phyloP scores from a whole-genome alignment of 2,888 invertebrate species.

The Fragum whitleyi region DNA sequence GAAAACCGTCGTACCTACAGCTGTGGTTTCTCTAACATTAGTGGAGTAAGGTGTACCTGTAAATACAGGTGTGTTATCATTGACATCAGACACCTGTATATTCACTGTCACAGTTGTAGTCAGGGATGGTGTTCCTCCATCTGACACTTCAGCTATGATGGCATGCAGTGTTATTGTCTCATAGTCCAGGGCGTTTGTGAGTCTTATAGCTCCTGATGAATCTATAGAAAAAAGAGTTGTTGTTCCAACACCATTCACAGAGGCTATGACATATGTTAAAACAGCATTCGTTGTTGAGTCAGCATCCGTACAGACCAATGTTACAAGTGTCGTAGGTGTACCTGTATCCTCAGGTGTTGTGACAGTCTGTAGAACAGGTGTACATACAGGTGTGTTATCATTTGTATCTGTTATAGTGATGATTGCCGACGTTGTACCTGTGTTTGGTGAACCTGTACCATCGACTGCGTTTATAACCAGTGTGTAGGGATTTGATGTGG shows the following conservation, averaged over 20 bases:
- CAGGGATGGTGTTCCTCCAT: slow-evolving; percentile 64
- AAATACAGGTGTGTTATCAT: slow-evolving; percentile 76
- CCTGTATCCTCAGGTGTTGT: slow-evolving; percentile 58
- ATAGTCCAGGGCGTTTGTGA: slow-evolving; percentile 71
- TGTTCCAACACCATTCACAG: slow-evolving; percentile 63
- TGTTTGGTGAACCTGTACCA: slow-evolving; percentile 57
- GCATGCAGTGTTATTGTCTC: slow-evolving; percentile 64
- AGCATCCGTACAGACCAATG: slow-evolving; percentile 88
- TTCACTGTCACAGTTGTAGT: slow-evolving; percentile 69
- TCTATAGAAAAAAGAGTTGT: slow-evolving; percentile 58
- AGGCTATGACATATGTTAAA: slow-evolving; percentile 51
- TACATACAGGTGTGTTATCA: slow-evolving; percentile 85
- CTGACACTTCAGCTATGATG: slow-evolving; percentile 70
- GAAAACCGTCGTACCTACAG: slow-evolving; percentile 60
- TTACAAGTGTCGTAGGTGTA: slow-evolving; percentile 87
- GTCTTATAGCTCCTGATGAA: slow-evolving; percentile 63
- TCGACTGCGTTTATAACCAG: slow-evolving; percentile 65
- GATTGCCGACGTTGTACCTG: slow-evolving; percentile 89
- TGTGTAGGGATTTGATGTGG: slow-evolving; percentile 62
- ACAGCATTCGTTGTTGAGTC: slow-evolving; percentile 65
- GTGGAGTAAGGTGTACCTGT: slow-evolving; percentile 57
- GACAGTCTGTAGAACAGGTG: slow-evolving; percentile 63
- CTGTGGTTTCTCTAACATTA: slow-evolving; percentile 63
- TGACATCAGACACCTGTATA: slow-evolving; percentile 72
- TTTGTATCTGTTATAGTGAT: slow-evolving; percentile 91